Evolutionary conservation across 2,113 vertebrate species (phyloP).

Genomic region (Cyrtonyx montezumae): DNA sequence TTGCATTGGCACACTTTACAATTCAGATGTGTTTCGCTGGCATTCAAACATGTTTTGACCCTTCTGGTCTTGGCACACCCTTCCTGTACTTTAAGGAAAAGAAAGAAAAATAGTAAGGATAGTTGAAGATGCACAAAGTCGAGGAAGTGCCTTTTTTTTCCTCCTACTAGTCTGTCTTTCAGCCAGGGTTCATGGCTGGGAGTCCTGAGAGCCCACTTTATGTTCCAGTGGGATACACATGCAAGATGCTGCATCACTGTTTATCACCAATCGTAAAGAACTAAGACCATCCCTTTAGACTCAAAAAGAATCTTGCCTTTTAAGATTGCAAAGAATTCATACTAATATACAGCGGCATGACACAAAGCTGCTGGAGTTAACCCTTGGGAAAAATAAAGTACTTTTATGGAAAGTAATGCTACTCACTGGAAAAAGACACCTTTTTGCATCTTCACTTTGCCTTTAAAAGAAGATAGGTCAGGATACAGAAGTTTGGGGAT

Average conservation of each 20-base stretch:
- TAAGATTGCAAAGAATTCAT: not conserved
- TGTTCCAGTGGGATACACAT: not conserved
- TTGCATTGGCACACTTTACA: not conserved
- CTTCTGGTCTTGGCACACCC: not conserved
- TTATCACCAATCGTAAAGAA: not conserved
- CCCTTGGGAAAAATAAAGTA: not conserved
- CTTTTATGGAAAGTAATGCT: not conserved
- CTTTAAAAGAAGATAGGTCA: not conserved
- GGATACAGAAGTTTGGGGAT: not conserved
- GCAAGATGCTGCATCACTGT: not conserved
- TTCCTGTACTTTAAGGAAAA: not conserved
- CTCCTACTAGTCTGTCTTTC: not conserved
- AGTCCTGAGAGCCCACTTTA: not conserved
- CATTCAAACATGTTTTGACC: not conserved
- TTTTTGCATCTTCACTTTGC: not conserved
- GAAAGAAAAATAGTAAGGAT: not conserved
- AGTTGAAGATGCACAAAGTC: not conserved
- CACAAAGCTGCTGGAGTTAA: not conserved
- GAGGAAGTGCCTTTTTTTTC: not conserved
- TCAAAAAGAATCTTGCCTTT: not conserved
- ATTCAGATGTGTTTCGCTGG: not conserved
- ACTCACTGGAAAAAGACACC: not conserved
- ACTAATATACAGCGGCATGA: not conserved
- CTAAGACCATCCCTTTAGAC: not conserved
- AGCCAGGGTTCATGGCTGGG: not conserved